Evolutionary conservation across 1,140 invertebrate species (phyloP).

Genomic region (Ridgeia piscesae): DNA sequence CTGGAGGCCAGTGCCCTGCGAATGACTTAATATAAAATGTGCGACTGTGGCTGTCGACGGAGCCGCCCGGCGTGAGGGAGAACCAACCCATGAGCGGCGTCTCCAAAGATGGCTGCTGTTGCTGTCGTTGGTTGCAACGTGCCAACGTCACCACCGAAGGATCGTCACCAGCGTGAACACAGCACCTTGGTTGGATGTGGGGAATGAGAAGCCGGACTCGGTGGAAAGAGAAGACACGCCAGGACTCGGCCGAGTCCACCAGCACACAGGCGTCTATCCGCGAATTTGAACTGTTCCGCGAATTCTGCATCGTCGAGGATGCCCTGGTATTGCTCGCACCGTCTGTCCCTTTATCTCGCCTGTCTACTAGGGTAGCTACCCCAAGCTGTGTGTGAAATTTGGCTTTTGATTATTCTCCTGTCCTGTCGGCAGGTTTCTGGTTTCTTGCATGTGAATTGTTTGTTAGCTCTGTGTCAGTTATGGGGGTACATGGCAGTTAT

Average conservation of each 20-base stretch:
- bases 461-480: not conserved
- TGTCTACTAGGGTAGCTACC: not conserved
- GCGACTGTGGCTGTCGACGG: not conserved
- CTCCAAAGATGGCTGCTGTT: not conserved
- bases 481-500: not conserved
- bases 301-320: constrained; percentile 27
- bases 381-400: not conserved
- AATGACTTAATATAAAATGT: constrained; percentile 7
- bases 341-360: not conserved
- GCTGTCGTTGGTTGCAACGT: not conserved
- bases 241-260: constrained; percentile 30
- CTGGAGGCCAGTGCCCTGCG: not conserved
- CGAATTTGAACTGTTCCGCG: constrained; percentile 31
- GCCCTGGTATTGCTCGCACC: not conserved
- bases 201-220: constrained; percentile 14
- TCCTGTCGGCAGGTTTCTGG: not conserved
- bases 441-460: not conserved
- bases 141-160: too few relatives aligned
- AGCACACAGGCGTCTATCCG: constrained; percentile 26
- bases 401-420: not conserved
- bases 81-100: not conserved
- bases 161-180: not conserved
- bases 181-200: not conserved
- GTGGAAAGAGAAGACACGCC: constrained; percentile 11
- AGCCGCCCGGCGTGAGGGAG: not conserved